A percentile compares a stretch with the other conserved stretches of the same genome.
These are phyloP conservation scores for Sycobia sp. DNA, from an alignment of 1,140 invertebrate genomes.

Conservation along the genomic window DNA sequence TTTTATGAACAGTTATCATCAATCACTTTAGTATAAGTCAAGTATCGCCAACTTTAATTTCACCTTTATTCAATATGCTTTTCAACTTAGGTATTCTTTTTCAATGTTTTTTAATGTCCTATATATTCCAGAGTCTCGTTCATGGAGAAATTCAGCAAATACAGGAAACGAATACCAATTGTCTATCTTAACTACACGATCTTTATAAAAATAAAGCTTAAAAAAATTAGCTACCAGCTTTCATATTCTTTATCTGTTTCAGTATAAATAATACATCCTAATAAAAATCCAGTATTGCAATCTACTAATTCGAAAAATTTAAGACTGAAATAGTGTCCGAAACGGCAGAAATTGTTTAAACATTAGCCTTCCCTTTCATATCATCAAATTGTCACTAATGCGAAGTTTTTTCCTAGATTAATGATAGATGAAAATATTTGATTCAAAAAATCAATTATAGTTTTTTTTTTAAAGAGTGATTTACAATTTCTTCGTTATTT, in stretches of 20 bases:
- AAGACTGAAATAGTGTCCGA: constrained; percentile 39
- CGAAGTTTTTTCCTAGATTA: constrained; percentile 32
- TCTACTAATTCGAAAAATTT: constrained; percentile 44
- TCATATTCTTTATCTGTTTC: constrained; percentile 28
- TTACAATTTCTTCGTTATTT: constrained; percentile 28
- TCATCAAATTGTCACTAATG: too few species aligned
- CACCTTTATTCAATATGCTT: constrained; percentile 37
- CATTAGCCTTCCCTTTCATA: too few species aligned
- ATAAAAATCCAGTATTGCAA: constrained; percentile 47
- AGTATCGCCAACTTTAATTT: constrained; percentile 34
- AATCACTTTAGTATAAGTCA: constrained; percentile 39
- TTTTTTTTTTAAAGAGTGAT: constrained; percentile 38
- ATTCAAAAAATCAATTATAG: constrained; percentile 30
- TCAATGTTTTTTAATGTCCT: constrained; percentile 39
- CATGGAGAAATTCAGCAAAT: constrained; percentile 37
- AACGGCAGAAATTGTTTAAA: constrained; percentile 37
- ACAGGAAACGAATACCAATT: constrained; percentile 39
- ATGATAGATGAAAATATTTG: constrained; percentile 33
- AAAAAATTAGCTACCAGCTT: constrained; percentile 38
- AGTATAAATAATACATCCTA: constrained; percentile 49
- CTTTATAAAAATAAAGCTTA: constrained; percentile 38
- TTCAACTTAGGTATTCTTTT: constrained; percentile 38
- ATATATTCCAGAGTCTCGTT: constrained; percentile 34
- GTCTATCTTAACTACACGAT: constrained; percentile 29
- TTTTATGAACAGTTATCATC: constrained; percentile 27